A percentile compares a stretch with the other conserved stretches of the same genome.
phyloP scores from a whole-genome alignment of 2,888 invertebrate species.

The Drosophila neotestacea region DNA sequence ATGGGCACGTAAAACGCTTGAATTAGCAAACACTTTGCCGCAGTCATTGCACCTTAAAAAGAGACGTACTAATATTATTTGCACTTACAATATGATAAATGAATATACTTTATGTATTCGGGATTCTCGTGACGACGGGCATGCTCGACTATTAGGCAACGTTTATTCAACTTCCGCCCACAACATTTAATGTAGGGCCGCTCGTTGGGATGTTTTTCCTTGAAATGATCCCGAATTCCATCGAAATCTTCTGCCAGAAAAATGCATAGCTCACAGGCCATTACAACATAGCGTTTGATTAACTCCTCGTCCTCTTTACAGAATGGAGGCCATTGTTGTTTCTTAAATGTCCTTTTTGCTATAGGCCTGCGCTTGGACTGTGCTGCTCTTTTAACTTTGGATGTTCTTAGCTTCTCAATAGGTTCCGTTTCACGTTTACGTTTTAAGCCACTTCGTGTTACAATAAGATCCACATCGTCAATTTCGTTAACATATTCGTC shows the following conservation, averaged over 20 bases:
- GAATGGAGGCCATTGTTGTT: slow-evolving; percentile 69
- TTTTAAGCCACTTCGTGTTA: slow-evolving; percentile 63
- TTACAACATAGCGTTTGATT: slow-evolving; percentile 82
- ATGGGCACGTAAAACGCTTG: slow-evolving; percentile 82
- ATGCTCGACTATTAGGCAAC: slow-evolving; percentile 83
- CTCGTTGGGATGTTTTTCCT: slow-evolving; percentile 72
- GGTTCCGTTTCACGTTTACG: slow-evolving; percentile 45
- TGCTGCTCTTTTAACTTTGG: slow-evolving; percentile 35
- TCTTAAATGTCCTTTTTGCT: slow-evolving; percentile 55
- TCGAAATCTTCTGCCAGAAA: slow-evolving; percentile 79
- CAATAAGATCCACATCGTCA: slow-evolving; percentile 61
- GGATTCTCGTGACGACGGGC: slow-evolving; percentile 84
- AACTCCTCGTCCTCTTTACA: slow-evolving; percentile 77
- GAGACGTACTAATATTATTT: background rate
- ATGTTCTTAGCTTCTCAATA: slow-evolving; percentile 27
- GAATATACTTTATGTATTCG: slow-evolving; percentile 83
- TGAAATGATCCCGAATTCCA: slow-evolving; percentile 82
- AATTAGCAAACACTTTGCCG: slow-evolving; percentile 83
- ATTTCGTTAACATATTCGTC: slow-evolving; percentile 44
- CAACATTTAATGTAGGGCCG: slow-evolving; percentile 83
- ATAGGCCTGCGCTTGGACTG: slow-evolving; percentile 35
- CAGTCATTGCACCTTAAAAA: slow-evolving; percentile 80
- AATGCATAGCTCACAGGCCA: slow-evolving; percentile 83
- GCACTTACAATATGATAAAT: background rate
- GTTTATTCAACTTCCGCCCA: slow-evolving; percentile 83